phyloP scores from a whole-genome alignment of 2,888 invertebrate species.

The Drosophila nigricruria region DNA sequence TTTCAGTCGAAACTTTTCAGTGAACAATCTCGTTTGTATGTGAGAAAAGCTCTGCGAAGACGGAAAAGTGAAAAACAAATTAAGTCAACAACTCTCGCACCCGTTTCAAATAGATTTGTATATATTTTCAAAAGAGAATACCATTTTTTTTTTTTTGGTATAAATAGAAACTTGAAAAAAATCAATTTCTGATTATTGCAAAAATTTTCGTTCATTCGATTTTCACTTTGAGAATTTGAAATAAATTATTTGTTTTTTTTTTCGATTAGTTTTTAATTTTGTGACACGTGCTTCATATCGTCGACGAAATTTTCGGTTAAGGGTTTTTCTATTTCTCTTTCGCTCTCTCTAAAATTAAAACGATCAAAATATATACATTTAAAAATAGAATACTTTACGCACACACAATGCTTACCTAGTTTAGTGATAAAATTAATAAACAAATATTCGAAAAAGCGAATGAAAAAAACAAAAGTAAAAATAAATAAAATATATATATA shows the following conservation, averaged over 20 bases:
- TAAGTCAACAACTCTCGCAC: conserved; percentile 28
- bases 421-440: conserved; percentile 24
- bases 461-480: conserved; percentile 2
- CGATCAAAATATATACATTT: conserved; percentile 45
- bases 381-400: conserved; percentile 55
- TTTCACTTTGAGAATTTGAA: neutral
- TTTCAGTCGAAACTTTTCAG: conserved; percentile 47
- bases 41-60: conserved; percentile 48
- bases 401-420: conserved; percentile 21
- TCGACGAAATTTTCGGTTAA: conserved; percentile 25
- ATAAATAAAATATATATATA: neutral
- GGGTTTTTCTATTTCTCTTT: conserved; percentile 24
- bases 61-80: conserved; percentile 32
- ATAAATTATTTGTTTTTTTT: conserved; percentile 1
- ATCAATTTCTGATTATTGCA: neutral
- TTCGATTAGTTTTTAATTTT: neutral
- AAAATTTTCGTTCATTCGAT: neutral
- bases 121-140: conserved; percentile 32
- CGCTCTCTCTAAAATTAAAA: conserved; percentile 45
- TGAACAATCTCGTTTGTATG: conserved; percentile 49
- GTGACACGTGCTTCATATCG: conserved; percentile 50
- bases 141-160: conserved; percentile 18
- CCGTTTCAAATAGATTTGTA: conserved; percentile 17
- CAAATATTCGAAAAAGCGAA: conserved; percentile 9
- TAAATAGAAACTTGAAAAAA: conserved; percentile 34